Percentiles rank a stretch among this genome's conserved stretches.
Evolutionary conservation across 2,113 vertebrate genomes (phyloP).

Genomic region (Cyprinodon tularosa): DNA sequence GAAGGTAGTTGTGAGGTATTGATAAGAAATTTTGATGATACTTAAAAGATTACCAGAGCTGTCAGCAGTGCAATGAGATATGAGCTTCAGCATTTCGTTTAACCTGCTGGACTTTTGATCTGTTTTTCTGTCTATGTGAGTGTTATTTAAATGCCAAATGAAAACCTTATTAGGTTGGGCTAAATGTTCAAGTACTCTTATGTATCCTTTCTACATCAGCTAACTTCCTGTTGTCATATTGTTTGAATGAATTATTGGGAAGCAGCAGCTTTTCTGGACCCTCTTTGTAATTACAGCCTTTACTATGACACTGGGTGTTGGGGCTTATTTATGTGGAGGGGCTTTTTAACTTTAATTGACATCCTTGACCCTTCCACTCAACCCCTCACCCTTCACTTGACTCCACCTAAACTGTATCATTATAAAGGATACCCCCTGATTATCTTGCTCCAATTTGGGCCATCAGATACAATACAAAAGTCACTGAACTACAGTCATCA

Average conservation of each 20-base stretch:
- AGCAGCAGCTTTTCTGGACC: constrained; percentile 31
- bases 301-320: constrained; percentile 25
- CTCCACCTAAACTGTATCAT: not conserved
- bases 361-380: not conserved
- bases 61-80: not conserved
- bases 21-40: constrained; percentile 10
- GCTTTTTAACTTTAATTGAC: constrained; percentile 14
- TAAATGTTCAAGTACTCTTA: not conserved
- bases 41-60: constrained; percentile 5
- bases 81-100: not conserved
- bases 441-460: not conserved
- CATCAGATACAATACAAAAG: not conserved
- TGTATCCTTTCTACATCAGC: not conserved
- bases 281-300: constrained; percentile 58
- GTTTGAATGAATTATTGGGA: constrained; percentile 4
- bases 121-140: not conserved
- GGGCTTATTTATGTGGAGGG: constrained; percentile 7
- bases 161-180: not conserved
- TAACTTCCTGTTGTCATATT: not conserved
- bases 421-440: not conserved
- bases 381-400: constrained; percentile 7
- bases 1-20: not conserved
- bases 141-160: not conserved
- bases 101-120: not conserved
- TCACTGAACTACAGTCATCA: not conserved